A percentile compares a stretch with the other conserved stretches of the same genome.
phyloP scores from a whole-genome alignment of 2,113 vertebrate species.

The Rhinogobius similis region DNA sequence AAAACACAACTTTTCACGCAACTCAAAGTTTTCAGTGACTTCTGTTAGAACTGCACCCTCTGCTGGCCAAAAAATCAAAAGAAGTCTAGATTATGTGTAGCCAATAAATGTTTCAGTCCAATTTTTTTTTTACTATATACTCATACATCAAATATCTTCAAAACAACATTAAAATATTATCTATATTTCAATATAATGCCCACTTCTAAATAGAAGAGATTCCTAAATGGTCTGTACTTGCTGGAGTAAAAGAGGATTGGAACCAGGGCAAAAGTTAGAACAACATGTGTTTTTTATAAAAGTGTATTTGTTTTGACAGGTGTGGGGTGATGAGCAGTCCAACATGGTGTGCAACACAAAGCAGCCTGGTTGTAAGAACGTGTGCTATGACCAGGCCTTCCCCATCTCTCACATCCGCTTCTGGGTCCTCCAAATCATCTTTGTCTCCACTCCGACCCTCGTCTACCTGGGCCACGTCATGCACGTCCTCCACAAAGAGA shows the following conservation, averaged over 20 bases:
- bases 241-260: not conserved
- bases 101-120: no score
- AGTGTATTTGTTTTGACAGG: conserved; percentile 34
- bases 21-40: not conserved
- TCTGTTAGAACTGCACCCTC: not conserved
- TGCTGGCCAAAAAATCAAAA: conserved; percentile 5
- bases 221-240: not conserved
- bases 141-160: no score
- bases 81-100: no score
- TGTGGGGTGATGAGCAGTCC: conserved; percentile 88
- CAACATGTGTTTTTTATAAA: no score
- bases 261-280: no score
- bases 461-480: conserved; percentile 92
- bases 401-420: conserved; percentile 96
- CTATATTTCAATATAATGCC: no score
- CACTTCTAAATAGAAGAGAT: not conserved
- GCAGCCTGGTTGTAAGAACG: conserved; percentile 93
- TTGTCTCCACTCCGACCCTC: conserved; percentile 89
- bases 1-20: not conserved
- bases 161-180: no score
- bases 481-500: conserved; percentile 88
- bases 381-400: conserved; percentile 94
- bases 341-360: conserved; percentile 94
- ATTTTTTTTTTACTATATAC: no score
- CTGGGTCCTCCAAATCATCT: conserved; percentile 97